phyloP scores from a whole-genome alignment of 2,113 vertebrate species.

The Leucosticte australis region DNA sequence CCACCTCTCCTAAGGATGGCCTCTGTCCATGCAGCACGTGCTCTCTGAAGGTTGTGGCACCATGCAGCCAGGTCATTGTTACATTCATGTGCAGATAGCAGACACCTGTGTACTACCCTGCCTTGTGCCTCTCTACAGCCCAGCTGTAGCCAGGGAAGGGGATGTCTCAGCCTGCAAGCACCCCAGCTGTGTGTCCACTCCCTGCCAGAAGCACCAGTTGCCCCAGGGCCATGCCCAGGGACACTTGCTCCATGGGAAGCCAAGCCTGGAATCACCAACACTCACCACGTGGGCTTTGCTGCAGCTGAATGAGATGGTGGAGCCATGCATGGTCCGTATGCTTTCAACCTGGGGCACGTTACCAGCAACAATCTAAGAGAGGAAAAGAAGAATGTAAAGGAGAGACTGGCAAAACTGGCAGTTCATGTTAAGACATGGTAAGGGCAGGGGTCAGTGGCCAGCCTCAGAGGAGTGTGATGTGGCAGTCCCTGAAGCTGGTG shows the following conservation, averaged over 20 bases:
- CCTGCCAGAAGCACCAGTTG: not conserved
- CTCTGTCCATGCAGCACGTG: not conserved
- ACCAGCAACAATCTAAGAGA: slow-evolving; percentile 67
- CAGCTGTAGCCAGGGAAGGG: not conserved
- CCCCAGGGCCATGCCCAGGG: not conserved
- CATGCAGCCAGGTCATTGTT: not conserved
- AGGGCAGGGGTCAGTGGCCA: not conserved
- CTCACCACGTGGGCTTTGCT: slow-evolving; percentile 81
- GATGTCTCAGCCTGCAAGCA: not conserved
- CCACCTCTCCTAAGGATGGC: not conserved
- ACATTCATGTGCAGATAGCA: not conserved
- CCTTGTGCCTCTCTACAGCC: not conserved
- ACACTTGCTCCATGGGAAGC: not conserved
- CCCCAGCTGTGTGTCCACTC: not conserved
- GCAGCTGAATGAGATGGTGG: slow-evolving; percentile 80
- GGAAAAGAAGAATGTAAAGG: not conserved
- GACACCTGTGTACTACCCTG: not conserved
- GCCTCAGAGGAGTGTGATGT: not conserved
- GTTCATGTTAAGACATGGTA: not conserved
- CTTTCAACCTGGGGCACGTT: slow-evolving; percentile 57
- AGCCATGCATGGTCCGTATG: slow-evolving; percentile 84
- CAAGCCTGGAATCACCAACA: not conserved
- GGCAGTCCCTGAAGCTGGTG: not conserved
- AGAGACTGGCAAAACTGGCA: not conserved
- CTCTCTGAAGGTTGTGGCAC: not conserved